phyloP scores from a whole-genome alignment of 2,888 invertebrate species.

The Anthrax anthrax region DNA sequence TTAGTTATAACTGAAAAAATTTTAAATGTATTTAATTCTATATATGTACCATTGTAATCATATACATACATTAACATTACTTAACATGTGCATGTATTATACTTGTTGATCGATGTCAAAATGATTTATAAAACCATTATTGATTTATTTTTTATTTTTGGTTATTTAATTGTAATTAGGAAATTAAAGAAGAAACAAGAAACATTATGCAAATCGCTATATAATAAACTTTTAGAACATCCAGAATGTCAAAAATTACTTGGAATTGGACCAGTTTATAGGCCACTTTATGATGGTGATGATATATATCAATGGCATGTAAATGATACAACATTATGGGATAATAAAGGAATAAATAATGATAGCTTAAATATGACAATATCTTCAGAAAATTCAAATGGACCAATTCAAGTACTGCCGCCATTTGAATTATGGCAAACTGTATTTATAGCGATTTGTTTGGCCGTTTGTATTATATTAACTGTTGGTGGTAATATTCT shows the following conservation, averaged over 20 bases:
- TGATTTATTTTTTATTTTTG: no score
- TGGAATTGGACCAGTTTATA: slow-evolving; percentile 31
- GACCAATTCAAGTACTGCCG: slow-evolving; percentile 48
- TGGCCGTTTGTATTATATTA: slow-evolving; percentile 76
- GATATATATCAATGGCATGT: slow-evolving; percentile 28
- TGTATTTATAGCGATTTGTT: slow-evolving; percentile 71
- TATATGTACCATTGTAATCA: no score
- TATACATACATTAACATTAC: no score
- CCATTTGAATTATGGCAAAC: slow-evolving; percentile 86
- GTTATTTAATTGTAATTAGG: slow-evolving; percentile 40
- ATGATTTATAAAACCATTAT: no score
- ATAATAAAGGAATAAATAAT: slow-evolving; percentile 23
- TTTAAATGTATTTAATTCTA: no score
- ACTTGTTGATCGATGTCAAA: no score
- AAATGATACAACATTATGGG: slow-evolving; percentile 25
- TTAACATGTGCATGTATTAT: no score
- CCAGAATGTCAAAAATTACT: slow-evolving; percentile 47
- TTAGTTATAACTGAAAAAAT: no score
- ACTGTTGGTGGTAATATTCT: slow-evolving; percentile 93
- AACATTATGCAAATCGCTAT: slow-evolving; percentile 52
- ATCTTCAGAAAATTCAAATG: slow-evolving; percentile 13
- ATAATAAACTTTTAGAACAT: slow-evolving; percentile 43
- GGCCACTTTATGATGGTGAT: slow-evolving; percentile 34
- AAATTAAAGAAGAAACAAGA: slow-evolving; percentile 61
- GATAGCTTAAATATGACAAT: slow-evolving; percentile 22